Base-by-base conservation (phyloP, 2,888 invertebrate species). In the Xestia xanthographa region DNA sequence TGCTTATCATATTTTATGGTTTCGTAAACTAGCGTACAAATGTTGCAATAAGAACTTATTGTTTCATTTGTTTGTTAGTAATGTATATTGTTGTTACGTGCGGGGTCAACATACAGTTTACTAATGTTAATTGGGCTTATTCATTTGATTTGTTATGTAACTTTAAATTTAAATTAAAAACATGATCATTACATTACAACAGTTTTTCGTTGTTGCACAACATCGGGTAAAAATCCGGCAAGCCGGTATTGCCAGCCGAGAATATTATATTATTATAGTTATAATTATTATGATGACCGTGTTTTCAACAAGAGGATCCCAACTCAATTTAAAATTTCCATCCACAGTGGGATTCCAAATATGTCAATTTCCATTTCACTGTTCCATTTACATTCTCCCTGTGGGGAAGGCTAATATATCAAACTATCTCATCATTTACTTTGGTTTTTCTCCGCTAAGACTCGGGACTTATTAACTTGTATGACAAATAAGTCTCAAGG, bases 1-100 rank as follows among this genome's bases (percentile, higher is more conserved):
- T 95, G 91, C 92, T 95, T 95, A 95, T 95, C 95, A 94, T 95
- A 94, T 94, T 95, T 95, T 95, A 95, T 94, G 92, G 90, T 93
- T 93, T 90, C 91, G 92, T 93, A 93, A 94, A 94, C 92, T 92
- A 91, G 89, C 92, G 89, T 91, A 91, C 92, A 92, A 93, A 92
- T 92, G 91, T 91, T 91, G 87, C 90, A 90, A 90, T 94, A 94
- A 92, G 91, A 91, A 90, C 88, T 86, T 89, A 89, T 91, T 92
- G 89, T 92, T 92, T 93, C 90, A 91, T 91, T 88, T 86, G 86
- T 87, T 87, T 83, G 65, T 67, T 50, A 43, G 74, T 88, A 60
- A 70, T 67, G 29, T 66, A 26, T 58, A 58, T 58, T 50, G 26
- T 38, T 71, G 9, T 50, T 65, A 63, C 34, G 26, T 17, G 17